Conservation (phyloP, 2,888 invertebrate species). For the Pemphredon lugubris region DNA sequence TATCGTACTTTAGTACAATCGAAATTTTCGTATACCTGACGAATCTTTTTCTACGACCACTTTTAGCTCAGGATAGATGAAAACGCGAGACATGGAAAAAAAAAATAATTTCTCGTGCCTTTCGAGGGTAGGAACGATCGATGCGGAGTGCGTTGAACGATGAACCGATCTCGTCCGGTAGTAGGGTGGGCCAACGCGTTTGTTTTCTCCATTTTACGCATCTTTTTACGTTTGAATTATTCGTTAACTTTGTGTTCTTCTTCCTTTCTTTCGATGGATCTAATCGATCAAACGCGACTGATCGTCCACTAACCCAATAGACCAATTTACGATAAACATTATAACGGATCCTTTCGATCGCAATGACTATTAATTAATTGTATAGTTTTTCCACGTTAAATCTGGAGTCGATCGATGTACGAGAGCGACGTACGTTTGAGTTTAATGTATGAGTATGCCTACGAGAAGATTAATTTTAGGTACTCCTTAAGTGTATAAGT, state of each 20-base stretch:
- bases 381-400: no score
- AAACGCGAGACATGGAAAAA: slow-evolving; percentile 26
- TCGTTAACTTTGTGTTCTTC: slow-evolving; percentile 4
- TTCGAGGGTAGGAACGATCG: slow-evolving; percentile 59
- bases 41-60: slow-evolving; percentile 44
- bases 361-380: slow-evolving; percentile 52
- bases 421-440: not conserved
- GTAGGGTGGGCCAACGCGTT: slow-evolving; percentile 13
- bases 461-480: slow-evolving; percentile 50
- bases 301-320: slow-evolving; percentile 49
- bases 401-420: no score
- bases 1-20: not conserved
- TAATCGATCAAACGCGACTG: slow-evolving; percentile 30
- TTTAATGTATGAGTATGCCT: slow-evolving; percentile 38
- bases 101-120: slow-evolving; percentile 53
- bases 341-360: slow-evolving; percentile 55
- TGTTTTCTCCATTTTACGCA: slow-evolving; percentile 20
- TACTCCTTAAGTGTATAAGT: slow-evolving; percentile 46
- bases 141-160: slow-evolving; percentile 7
- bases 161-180: slow-evolving; percentile 39
- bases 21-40: slow-evolving; percentile 3
- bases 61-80: slow-evolving; percentile 33
- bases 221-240: not conserved
- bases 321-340: slow-evolving; percentile 48
- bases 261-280: slow-evolving; percentile 9